Evolutionary conservation across 1,140 invertebrate genomes (phyloP).

Genomic region (Pachyrhynchus sulphureomaculatus): DNA sequence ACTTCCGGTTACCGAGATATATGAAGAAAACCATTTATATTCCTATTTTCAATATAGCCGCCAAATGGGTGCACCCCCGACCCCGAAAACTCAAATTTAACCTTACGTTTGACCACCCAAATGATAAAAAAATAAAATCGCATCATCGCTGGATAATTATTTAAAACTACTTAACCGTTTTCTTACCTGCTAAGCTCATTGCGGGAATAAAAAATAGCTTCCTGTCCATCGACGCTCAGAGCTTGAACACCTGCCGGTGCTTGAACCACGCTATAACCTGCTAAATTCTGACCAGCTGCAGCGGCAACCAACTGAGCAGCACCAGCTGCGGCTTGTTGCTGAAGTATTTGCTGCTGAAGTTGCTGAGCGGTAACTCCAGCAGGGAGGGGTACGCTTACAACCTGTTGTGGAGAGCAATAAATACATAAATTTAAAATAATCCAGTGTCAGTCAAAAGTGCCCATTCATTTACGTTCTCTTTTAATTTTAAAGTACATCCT

Average conservation of each 20-base stretch:
- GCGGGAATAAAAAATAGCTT: slow-evolving; percentile 85
- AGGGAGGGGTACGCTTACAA: slow-evolving; percentile 40
- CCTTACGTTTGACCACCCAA: too few relatives aligned
- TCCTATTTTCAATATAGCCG: too few relatives aligned
- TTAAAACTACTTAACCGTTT: too few relatives aligned
- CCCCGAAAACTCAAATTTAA: too few relatives aligned
- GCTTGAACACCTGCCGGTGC: slow-evolving; percentile 67
- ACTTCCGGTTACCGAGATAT: too few relatives aligned
- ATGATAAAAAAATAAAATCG: too few relatives aligned
- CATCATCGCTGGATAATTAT: too few relatives aligned
- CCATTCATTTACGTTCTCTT: too few relatives aligned
- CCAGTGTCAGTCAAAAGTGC: background rate
- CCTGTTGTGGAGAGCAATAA: slow-evolving; percentile 16
- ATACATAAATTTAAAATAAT: background rate
- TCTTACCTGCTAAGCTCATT: slow-evolving; percentile 45
- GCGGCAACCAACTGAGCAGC: slow-evolving; percentile 30
- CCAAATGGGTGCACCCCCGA: too few relatives aligned
- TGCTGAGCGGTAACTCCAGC: slow-evolving; percentile 44
- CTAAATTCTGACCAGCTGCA: slow-evolving; percentile 52
- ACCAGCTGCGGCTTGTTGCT: slow-evolving; percentile 45
- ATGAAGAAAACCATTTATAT: too few relatives aligned
- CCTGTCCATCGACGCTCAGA: slow-evolving; percentile 89
- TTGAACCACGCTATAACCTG: slow-evolving; percentile 66
- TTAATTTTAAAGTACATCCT: background rate
- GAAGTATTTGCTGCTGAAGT: slow-evolving; percentile 45